These are phyloP conservation scores for Orbicella faveolata DNA, from an alignment of 64 coral and sea anemone genomes.

Conservation along the genomic window DNA sequence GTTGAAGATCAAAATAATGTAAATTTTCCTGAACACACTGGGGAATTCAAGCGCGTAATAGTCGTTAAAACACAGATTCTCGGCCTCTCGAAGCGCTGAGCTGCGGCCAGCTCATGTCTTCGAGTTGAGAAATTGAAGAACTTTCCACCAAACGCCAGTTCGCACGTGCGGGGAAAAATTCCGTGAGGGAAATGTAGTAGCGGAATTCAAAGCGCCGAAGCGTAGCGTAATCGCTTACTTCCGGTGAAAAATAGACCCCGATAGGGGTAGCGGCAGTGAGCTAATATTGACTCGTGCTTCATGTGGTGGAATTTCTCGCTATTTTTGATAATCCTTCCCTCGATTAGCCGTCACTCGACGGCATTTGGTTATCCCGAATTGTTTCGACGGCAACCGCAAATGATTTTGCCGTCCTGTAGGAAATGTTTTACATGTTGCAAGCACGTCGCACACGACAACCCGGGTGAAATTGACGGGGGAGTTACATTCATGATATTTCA, in stretches of 20 bases:
- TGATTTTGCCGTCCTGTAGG: not conserved
- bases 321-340: not conserved
- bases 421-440: constrained; percentile 1
- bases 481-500: constrained; percentile 55
- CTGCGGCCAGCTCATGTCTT: not conserved
- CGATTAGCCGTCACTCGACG: not conserved
- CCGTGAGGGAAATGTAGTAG: constrained; percentile 15
- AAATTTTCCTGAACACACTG: constrained; percentile 21
- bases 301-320: constrained; percentile 42
- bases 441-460: not conserved
- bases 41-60: constrained; percentile 11
- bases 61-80: constrained; percentile 10
- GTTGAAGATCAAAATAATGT: constrained; percentile 23
- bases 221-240: constrained; percentile 23
- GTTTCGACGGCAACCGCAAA: not conserved
- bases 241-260: constrained; percentile 31
- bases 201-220: constrained; percentile 16
- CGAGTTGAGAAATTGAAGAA: not conserved
- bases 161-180: constrained; percentile 35
- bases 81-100: too few species aligned
- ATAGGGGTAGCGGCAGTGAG: constrained; percentile 44
- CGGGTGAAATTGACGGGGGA: constrained; percentile 39
- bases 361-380: not conserved
- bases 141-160: constrained; percentile 7
- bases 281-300: constrained; percentile 36